phyloP scores from a whole-genome alignment of 35 echinoderm and acorn worm species.

The Eucidaris tribuloides region DNA sequence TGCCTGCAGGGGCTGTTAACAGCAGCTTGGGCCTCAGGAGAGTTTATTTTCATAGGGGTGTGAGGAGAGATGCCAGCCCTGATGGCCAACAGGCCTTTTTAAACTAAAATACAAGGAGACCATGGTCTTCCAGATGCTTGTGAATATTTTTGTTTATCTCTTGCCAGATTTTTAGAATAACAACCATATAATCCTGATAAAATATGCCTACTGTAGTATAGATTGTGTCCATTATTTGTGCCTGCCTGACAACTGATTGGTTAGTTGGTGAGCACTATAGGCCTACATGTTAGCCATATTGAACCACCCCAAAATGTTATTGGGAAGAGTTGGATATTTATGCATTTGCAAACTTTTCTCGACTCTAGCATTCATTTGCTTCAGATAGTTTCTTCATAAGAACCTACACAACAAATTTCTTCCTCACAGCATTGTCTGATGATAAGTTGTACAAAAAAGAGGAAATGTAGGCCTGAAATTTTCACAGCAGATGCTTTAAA shows the following conservation, averaged over 20 bases:
- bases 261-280: background rate
- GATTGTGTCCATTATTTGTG: background rate
- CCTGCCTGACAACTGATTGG: background rate
- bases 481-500: too few relatives aligned
- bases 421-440: too few relatives aligned
- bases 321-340: background rate
- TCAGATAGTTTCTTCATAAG: too few relatives aligned
- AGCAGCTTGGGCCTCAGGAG: background rate
- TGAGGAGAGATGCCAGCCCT: background rate
- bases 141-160: conserved; percentile 13
- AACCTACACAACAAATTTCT: too few relatives aligned
- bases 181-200: background rate
- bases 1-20: background rate
- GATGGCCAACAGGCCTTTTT: background rate
- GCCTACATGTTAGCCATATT: background rate
- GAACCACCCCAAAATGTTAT: too few relatives aligned
- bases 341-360: background rate
- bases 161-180: background rate
- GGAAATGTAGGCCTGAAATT: too few relatives aligned
- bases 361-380: background rate
- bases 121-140: background rate
- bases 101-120: background rate
- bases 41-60: conserved; percentile 31
- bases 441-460: too few relatives aligned
- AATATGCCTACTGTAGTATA: background rate